Percentiles rank a stretch among this genome's conserved stretches.
phyloP scores from a whole-genome alignment of 2,888 invertebrate species.

The Oxytorus armatus region DNA sequence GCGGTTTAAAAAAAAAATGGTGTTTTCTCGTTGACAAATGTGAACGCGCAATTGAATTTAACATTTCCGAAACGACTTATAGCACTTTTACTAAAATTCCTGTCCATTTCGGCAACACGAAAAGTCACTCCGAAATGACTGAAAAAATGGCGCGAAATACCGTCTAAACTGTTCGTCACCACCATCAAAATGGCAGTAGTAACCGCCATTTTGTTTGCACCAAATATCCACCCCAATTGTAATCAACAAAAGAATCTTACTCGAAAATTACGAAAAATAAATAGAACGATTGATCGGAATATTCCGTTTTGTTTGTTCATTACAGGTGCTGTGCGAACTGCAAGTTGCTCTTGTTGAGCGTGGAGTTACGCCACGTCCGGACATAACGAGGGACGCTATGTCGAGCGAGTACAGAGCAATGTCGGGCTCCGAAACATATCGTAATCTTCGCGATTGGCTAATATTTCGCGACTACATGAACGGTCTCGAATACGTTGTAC shows the following conservation, averaged over 20 bases:
- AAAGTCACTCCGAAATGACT: too few species aligned
- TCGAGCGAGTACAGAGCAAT: slow-evolving; percentile 79
- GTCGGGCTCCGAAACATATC: slow-evolving; percentile 79
- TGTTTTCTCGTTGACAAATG: too few species aligned
- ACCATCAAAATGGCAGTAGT: not conserved
- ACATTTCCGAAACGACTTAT: too few species aligned
- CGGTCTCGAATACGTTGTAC: slow-evolving; percentile 86
- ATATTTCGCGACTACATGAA: slow-evolving; percentile 88
- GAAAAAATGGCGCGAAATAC: not conserved
- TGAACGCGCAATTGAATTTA: too few species aligned
- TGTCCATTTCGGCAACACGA: too few species aligned
- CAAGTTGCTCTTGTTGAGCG: slow-evolving; percentile 86
- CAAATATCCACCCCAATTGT: not conserved
- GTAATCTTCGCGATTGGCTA: slow-evolving; percentile 87
- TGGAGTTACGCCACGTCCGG: slow-evolving; percentile 76
- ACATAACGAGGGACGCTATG: slow-evolving; percentile 85
- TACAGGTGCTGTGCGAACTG: slow-evolving; percentile 89
- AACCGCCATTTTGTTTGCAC: not conserved
- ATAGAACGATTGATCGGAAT: slow-evolving; percentile 28
- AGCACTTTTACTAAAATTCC: too few species aligned
- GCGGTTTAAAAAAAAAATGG: too few species aligned
- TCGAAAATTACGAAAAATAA: slow-evolving; percentile 9
- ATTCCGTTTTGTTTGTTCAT: too few species aligned
- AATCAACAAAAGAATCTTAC: not conserved
- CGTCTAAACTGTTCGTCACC: not conserved